Evolutionary conservation across 2,797 vertebrate genomes (phyloP).

Genomic region (Thalassophryne amazonica): DNA sequence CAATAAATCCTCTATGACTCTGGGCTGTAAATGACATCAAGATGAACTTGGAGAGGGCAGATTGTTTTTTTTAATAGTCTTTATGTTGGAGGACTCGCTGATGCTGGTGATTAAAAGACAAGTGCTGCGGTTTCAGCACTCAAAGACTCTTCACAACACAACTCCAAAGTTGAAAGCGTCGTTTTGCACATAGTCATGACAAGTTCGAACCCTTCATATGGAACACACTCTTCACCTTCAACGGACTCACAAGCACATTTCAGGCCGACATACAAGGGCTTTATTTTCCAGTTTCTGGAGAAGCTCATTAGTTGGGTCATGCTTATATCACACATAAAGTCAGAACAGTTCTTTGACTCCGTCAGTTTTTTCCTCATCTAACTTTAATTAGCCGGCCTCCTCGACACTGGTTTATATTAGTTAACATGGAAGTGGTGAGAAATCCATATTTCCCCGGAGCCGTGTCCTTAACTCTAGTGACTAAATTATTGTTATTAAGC

Average conservation of each 20-base stretch:
- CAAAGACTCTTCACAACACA: no score
- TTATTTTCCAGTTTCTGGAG: background rate
- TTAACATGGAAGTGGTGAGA: constrained; percentile 7
- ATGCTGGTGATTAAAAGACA: no score
- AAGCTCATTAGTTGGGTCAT: constrained; percentile 6
- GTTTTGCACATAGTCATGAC: no score
- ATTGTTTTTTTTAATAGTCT: no score
- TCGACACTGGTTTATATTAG: constrained; percentile 20
- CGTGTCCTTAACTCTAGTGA: constrained; percentile 4
- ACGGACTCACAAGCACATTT: background rate
- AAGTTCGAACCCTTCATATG: background rate
- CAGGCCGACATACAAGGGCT: background rate
- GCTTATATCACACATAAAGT: constrained; percentile 7
- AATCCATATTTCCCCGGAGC: constrained; percentile 31
- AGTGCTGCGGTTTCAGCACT: no score
- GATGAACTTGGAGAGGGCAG: no score
- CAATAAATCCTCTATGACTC: no score
- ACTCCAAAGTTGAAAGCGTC: no score
- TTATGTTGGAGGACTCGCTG: no score
- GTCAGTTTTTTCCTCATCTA: background rate
- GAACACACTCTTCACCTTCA: background rate
- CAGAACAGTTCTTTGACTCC: constrained; percentile 12
- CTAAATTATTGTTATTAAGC: constrained; percentile 23
- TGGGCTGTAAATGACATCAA: no score
- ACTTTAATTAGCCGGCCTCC: constrained; percentile 30